Conservation (phyloP, 2,113 vertebrate species). For the Atractosteus spatula region DNA sequence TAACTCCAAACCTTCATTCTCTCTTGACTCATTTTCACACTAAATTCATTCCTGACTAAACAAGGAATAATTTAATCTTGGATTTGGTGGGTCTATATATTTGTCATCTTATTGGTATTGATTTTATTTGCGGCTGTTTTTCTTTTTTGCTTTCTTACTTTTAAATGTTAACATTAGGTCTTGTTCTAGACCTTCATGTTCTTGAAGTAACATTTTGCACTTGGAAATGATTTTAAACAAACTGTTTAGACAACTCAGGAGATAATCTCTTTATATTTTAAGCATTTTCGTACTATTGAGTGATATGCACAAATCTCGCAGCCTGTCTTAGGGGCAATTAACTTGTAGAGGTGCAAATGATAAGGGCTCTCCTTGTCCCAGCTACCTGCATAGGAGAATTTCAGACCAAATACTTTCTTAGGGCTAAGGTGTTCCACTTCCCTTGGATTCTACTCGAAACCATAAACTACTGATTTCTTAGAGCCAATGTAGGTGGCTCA, state of each 20-base stretch:
- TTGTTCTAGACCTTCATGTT: constrained; percentile 8
- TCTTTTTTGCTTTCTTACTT: not conserved
- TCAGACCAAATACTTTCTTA: constrained; percentile 16
- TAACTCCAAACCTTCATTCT: not conserved
- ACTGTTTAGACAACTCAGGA: constrained; percentile 30
- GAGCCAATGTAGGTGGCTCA: no score
- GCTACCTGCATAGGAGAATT: constrained; percentile 6
- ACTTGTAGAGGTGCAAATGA: not conserved
- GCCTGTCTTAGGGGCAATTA: not conserved
- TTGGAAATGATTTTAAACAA: constrained; percentile 24
- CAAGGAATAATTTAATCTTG: not conserved
- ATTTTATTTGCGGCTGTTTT: constrained; percentile 8
- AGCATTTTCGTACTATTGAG: constrained; percentile 6
- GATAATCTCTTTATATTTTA: constrained; percentile 24
- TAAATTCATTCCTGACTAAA: not conserved
- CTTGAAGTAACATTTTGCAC: constrained; percentile 23
- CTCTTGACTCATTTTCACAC: not conserved
- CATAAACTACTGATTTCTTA: no score
- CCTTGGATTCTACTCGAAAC: not conserved
- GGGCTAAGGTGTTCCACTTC: constrained; percentile 10
- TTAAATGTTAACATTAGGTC: not conserved
- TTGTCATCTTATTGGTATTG: not conserved
- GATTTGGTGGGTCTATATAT: constrained; percentile 10
- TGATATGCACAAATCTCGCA: constrained; percentile 1
- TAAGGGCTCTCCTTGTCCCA: not conserved